Evolutionary conservation across 2,888 invertebrate species (phyloP).

Genomic region (Caenorhabditis sp.): DNA sequence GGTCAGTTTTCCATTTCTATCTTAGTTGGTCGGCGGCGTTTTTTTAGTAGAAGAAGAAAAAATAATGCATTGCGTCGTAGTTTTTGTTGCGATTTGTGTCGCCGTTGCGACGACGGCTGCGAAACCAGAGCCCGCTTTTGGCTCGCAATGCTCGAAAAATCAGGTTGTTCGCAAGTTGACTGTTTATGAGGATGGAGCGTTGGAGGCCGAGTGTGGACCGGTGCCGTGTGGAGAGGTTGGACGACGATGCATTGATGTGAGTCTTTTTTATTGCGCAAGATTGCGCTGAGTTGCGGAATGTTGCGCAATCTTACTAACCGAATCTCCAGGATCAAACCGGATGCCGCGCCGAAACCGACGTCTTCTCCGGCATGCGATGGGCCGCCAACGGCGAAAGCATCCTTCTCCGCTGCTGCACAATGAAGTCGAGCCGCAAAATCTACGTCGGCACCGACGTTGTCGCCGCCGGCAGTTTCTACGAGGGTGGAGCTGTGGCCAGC

Average conservation of each 20-base stretch:
- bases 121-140: constrained; percentile 42
- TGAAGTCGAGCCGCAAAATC: constrained; percentile 58
- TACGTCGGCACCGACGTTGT: constrained; percentile 69
- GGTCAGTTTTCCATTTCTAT: no score
- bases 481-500: constrained; percentile 62
- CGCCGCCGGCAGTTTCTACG: constrained; percentile 63
- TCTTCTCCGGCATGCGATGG: constrained; percentile 69
- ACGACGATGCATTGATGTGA: constrained; percentile 43
- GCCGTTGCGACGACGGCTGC: background rate
- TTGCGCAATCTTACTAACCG: background rate
- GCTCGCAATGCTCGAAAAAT: constrained; percentile 61
- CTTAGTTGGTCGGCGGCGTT: no score
- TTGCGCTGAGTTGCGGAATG: background rate
- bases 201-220: constrained; percentile 70
- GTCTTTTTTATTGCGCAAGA: no score
- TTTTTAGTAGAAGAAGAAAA: no score
- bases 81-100: no score
- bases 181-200: constrained; percentile 68
- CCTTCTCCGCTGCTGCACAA: constrained; percentile 64
- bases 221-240: constrained; percentile 66
- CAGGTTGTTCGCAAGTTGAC: constrained; percentile 69
- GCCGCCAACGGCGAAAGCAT: constrained; percentile 67
- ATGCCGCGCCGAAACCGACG: constrained; percentile 55
- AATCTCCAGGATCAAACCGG: constrained; percentile 40
- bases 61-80: no score